A percentile compares a stretch with the other conserved stretches of the same genome.
Conservation (phyloP, 2,888 invertebrate species). For the Spodoptera picta region DNA sequence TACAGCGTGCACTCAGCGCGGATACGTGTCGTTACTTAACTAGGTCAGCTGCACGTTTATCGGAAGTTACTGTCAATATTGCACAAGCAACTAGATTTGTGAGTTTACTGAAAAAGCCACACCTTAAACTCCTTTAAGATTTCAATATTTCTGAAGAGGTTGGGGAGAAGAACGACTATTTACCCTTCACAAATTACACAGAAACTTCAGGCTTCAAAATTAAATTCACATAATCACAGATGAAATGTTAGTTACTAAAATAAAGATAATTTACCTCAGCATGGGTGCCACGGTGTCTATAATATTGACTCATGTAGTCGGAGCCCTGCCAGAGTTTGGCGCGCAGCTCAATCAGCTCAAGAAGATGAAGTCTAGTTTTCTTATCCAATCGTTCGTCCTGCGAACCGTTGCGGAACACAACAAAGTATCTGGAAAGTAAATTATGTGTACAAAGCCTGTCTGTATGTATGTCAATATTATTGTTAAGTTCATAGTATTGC, state of each 20-base stretch:
- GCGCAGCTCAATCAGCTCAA: conserved; percentile 97
- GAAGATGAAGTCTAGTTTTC: conserved; percentile 94
- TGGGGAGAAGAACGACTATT: too few species aligned
- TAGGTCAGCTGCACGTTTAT: conserved; percentile 54
- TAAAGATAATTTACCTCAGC: conserved; percentile 79
- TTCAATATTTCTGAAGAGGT: not conserved
- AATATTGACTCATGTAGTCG: conserved; percentile 95
- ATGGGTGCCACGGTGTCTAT: conserved; percentile 91
- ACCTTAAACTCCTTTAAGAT: not conserved
- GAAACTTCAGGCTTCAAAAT: too few species aligned
- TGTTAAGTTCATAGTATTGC: too few species aligned
- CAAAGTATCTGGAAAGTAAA: conserved; percentile 92
- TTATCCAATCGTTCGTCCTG: conserved; percentile 95
- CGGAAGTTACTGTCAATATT: conserved; percentile 40
- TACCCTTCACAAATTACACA: too few species aligned
- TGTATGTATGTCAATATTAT: too few species aligned
- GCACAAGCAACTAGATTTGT: conserved; percentile 8
- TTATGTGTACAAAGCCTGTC: not conserved
- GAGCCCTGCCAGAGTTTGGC: conserved; percentile 97
- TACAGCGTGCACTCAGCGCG: conserved; percentile 30
- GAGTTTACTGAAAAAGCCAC: conserved; percentile 4
- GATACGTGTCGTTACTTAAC: conserved; percentile 50
- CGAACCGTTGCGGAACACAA: conserved; percentile 96
- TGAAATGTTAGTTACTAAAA: too few species aligned
- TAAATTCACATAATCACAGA: too few species aligned